Evolutionary conservation across 2,797 vertebrate species (phyloP).

Genomic region (Scleropages formosus): DNA sequence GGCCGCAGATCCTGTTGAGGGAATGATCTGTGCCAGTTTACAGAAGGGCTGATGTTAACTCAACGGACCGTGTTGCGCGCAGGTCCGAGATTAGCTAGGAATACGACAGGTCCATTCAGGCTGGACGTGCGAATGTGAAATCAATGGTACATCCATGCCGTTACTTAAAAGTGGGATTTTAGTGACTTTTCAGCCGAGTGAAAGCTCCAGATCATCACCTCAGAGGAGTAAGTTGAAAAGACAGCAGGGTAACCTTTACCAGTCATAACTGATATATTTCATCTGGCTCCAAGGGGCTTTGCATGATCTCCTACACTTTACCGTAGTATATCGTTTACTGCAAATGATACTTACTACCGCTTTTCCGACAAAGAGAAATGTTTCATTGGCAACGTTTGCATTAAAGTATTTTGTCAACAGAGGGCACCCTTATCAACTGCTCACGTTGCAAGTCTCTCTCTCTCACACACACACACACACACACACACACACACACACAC

Average conservation of each 20-base stretch:
- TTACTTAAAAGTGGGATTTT: conserved; percentile 72
- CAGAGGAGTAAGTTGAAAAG: conserved; percentile 63
- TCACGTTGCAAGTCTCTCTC: neutral
- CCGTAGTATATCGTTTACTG: neutral
- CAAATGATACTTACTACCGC: neutral
- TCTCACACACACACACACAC: too few relatives aligned
- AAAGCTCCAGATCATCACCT: conserved; percentile 68
- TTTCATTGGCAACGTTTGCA: conserved; percentile 10
- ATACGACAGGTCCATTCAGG: conserved; percentile 72
- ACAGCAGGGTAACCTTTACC: conserved; percentile 48
- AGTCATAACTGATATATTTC: conserved; percentile 22
- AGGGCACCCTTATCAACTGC: conserved; percentile 30
- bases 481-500: too few relatives aligned
- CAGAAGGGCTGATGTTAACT: conserved; percentile 72
- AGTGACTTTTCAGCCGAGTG: conserved; percentile 64
- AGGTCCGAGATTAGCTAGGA: conserved; percentile 70
- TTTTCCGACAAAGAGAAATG: neutral
- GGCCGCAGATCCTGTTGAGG: conserved; percentile 75
- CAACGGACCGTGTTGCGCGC: conserved; percentile 71
- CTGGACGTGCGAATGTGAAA: conserved; percentile 78
- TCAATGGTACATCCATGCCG: conserved; percentile 79
- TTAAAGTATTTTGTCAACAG: conserved; percentile 20
- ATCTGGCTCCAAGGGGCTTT: neutral
- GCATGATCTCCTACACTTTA: neutral
- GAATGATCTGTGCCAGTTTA: conserved; percentile 77